Base-by-base conservation (phyloP, 2,888 invertebrate genomes). In the Catocala nupta region DNA sequence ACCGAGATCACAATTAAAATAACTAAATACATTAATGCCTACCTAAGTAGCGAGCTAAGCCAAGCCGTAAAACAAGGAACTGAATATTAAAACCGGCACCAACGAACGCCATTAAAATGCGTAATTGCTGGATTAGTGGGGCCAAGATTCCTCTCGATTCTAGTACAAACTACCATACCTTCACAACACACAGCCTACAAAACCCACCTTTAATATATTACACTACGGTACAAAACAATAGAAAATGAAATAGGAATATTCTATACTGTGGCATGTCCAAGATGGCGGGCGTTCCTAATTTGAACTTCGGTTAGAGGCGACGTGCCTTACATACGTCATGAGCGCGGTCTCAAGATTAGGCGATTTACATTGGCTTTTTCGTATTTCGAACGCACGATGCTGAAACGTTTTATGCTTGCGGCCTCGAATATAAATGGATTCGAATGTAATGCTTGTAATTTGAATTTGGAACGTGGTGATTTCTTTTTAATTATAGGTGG, bases 91-190 rank as follows among this genome's bases (percentile, higher is more conserved):
- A 93, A 93, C 86, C 90, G 85, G 83, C 80, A 81, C 82, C 84
- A 87, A 86, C 88, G 89, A 91, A 91, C 88, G 89, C 91, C 91
- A 93, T 94, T 93, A 93, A 93, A 94, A 93, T 94, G 89, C 91
- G 91, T 93, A 94, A 94, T 94, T 94, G 92, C 91, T 89, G 90
- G 93, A 93, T 94, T 94, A 93, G 87, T 86, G 85, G 89, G 87
- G 90, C 89, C 91, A 93, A 94, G 93, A 94, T 92, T 93, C 91
- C 92, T 86, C 82, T 77, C 80, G 71, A 77, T 66, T 68, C 66
- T 65, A 71, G 86, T 83, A 81, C 89, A 75, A 74, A 88, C 69
- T 83, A 68, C 62, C 57, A 59, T 60, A 71, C 77, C 77, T 77
- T 68, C 52, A 7, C 34, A 57, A 44, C 9, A 61, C 82, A 83